Base-by-base conservation (phyloP, 1,140 invertebrate genomes). In the Philaenus spumarius region DNA sequence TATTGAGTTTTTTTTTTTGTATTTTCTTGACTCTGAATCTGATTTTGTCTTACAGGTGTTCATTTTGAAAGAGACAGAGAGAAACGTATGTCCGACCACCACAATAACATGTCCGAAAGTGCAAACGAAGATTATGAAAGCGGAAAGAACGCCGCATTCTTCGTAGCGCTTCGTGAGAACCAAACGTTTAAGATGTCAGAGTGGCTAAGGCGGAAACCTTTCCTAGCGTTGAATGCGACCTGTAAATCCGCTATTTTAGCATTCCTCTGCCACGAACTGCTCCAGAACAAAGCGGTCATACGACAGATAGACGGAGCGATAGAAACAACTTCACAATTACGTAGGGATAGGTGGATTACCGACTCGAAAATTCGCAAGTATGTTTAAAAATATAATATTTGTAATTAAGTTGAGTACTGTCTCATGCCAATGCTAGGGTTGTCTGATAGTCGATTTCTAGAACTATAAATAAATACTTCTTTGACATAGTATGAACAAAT, bases 191-290 rank as follows among this genome's bases (percentile, higher is more conserved):
- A 77, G 63, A 82, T 81, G 77, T 80, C 85, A 73, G 83, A 89
- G 61, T 82, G 83, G 67, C 74, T 93, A 0, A 80, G 84, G 54
- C 83, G 86, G 69, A 87, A 86, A 51, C 89, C 92, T 0, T 95
- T 93, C 73, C 80, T 93, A 51, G 83, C 93, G 0, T 74, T 96
- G 3, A 92, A 87, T 73, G 82, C 92, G 5, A 89, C 87, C 1
- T 82, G 87, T 54, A 97, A 97, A 71, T 85, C 90, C 0, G 83
- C 87, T 59, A 90, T 96, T 69, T 73, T 97, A 26, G 89, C 87
- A 2, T 94, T 90, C 73, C 78, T 97, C 1, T 96, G 93, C 74
- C 93, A 97, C 75, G 93, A 97, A 75, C 77, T 97, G 64, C 76
- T 96, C 45, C 90, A 93, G 73, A 95, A 94, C 71, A 93, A 94